Evolutionary conservation across 2,888 invertebrate species (phyloP).

Genomic region (Camptogramma bilineatum): DNA sequence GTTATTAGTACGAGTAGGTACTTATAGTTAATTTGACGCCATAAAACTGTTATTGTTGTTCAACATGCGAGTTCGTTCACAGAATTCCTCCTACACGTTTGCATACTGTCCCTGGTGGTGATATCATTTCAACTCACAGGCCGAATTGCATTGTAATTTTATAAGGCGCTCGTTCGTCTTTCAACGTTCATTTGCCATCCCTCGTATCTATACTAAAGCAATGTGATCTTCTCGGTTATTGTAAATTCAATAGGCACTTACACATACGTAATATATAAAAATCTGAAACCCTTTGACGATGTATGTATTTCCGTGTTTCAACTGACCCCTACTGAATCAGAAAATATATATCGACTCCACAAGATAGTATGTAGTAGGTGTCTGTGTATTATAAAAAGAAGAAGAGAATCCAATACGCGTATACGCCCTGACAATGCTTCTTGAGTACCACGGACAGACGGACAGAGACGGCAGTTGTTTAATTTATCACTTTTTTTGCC

Average conservation of each 20-base stretch:
- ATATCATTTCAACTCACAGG: constrained; percentile 16
- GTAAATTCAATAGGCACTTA: neutral
- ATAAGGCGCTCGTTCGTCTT: constrained; percentile 24
- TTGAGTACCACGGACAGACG: too few relatives aligned
- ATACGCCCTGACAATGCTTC: too few relatives aligned
- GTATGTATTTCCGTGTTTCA: too few relatives aligned
- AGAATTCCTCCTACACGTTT: neutral
- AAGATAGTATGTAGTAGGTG: too few relatives aligned
- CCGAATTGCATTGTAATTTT: constrained; percentile 24
- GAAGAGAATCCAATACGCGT: too few relatives aligned
- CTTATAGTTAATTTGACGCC: constrained; percentile 1
- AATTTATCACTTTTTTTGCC: too few relatives aligned
- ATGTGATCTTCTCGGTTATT: neutral
- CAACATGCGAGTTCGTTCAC: constrained; percentile 6
- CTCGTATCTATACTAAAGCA: neutral
- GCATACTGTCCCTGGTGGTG: neutral
- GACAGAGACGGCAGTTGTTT: too few relatives aligned
- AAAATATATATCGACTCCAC: too few relatives aligned
- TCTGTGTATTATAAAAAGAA: too few relatives aligned
- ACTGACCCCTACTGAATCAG: too few relatives aligned
- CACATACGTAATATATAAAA: too few relatives aligned
- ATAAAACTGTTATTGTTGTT: constrained; percentile 9
- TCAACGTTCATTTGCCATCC: neutral
- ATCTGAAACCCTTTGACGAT: neutral
- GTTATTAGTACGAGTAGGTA: neutral